Conservation (phyloP, 1,140 invertebrate species). For the Bursaphelenchus mucronatus region DNA sequence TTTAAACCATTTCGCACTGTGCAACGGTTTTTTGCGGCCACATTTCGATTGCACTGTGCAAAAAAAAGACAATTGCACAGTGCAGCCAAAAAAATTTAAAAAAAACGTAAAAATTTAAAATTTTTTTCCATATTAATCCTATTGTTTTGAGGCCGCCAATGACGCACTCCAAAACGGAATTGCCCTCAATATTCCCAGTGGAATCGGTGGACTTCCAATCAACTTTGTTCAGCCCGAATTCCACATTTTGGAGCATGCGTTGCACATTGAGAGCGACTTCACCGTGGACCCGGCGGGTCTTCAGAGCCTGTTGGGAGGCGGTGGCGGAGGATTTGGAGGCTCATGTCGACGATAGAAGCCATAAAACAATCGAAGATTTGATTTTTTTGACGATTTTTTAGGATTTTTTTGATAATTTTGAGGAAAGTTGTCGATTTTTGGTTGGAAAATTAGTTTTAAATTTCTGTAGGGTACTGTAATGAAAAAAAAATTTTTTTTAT, state of each 20-base stretch:
- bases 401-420: no score
- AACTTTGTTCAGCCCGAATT: constrained; percentile 50
- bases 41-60: no score
- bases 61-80: not conserved
- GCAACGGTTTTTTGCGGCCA: no score
- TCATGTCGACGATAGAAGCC: not conserved
- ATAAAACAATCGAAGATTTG: no score
- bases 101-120: not conserved
- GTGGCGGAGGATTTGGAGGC: constrained; percentile 27
- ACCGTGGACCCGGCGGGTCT: constrained; percentile 42
- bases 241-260: constrained; percentile 54
- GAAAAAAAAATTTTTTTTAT: no score
- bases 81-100: not conserved
- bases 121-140: constrained; percentile 12
- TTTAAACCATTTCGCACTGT: no score
- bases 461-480: no score
- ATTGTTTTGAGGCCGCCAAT: constrained; percentile 46
- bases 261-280: constrained; percentile 53
- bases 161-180: constrained; percentile 51
- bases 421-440: no score
- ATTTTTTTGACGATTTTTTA: no score
- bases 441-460: no score
- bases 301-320: constrained; percentile 14
- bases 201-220: constrained; percentile 50
- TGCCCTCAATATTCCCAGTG: constrained; percentile 40